Evolutionary conservation across 2,797 vertebrate genomes (phyloP).

Genomic region (Argyrosomus regius): DNA sequence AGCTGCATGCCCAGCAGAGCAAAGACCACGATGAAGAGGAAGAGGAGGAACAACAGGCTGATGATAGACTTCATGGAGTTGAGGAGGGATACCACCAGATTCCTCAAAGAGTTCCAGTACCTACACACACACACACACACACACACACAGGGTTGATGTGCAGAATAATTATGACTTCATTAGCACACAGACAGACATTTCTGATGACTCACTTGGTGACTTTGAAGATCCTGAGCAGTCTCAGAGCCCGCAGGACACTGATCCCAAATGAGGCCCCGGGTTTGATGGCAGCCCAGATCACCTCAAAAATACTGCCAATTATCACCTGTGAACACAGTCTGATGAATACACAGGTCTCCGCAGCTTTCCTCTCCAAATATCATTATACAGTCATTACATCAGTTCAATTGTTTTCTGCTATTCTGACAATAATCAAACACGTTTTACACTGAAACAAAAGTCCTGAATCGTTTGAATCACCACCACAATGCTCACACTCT

Average conservation of each 20-base stretch:
- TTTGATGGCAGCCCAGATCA: slow-evolving; percentile 96
- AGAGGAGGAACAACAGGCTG: slow-evolving; percentile 96
- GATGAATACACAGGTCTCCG: neutral
- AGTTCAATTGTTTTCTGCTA: neutral
- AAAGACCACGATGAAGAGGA: slow-evolving; percentile 98
- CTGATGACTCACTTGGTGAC: slow-evolving; percentile 93
- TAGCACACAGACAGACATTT: neutral
- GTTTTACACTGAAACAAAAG: neutral
- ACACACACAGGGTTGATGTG: neutral
- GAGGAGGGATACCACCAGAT: slow-evolving; percentile 95
- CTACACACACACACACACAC: slow-evolving; percentile 73
- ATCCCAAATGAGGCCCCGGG: slow-evolving; percentile 96
- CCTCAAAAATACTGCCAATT: slow-evolving; percentile 97
- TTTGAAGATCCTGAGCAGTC: slow-evolving; percentile 96
- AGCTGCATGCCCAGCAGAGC: slow-evolving; percentile 98
- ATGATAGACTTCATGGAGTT: slow-evolving; percentile 99
- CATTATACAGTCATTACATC: neutral
- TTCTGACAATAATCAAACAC: neutral
- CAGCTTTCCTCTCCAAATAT: neutral
- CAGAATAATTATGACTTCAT: neutral
- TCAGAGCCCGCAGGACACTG: slow-evolving; percentile 93
- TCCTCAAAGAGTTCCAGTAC: slow-evolving; percentile 97
- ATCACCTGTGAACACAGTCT: slow-evolving; percentile 88
- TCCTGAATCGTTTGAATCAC: neutral
- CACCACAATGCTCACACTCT: neutral